These are phyloP conservation scores for Tricholaema leucomelas DNA, from an alignment of 2,113 vertebrate genomes.

Conservation along the genomic window DNA sequence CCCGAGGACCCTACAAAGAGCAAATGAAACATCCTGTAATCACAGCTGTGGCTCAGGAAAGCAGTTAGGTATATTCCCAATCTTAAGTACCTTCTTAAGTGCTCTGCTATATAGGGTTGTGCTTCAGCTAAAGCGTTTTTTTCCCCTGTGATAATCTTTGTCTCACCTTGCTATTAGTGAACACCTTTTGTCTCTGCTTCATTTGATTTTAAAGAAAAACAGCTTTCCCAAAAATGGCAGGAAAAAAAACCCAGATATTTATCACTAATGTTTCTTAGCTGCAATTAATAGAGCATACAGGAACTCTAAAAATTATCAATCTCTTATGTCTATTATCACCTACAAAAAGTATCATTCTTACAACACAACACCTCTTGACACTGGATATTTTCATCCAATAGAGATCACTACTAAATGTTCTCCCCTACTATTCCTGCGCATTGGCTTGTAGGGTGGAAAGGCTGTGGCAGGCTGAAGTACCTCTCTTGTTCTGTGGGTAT, in stretches of 20 bases:
- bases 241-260: neutral
- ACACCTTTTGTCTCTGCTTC: neutral
- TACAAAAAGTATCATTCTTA: neutral
- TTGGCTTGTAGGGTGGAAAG: neutral
- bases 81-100: neutral
- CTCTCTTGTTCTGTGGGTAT: neutral
- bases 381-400: neutral
- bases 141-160: neutral
- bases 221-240: neutral
- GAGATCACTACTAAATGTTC: neutral
- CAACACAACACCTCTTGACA: neutral
- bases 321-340: neutral
- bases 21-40: neutral
- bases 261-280: neutral
- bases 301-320: neutral
- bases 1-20: neutral
- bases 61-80: neutral
- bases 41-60: neutral
- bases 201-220: neutral
- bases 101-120: neutral
- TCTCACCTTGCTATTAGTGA: neutral
- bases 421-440: neutral
- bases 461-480: neutral
- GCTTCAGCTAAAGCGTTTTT: neutral
- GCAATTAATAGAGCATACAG: neutral